These are phyloP conservation scores for Dendrocincla tyrannina DNA, from an alignment of 2,797 vertebrate genomes.

Conservation along the genomic window DNA sequence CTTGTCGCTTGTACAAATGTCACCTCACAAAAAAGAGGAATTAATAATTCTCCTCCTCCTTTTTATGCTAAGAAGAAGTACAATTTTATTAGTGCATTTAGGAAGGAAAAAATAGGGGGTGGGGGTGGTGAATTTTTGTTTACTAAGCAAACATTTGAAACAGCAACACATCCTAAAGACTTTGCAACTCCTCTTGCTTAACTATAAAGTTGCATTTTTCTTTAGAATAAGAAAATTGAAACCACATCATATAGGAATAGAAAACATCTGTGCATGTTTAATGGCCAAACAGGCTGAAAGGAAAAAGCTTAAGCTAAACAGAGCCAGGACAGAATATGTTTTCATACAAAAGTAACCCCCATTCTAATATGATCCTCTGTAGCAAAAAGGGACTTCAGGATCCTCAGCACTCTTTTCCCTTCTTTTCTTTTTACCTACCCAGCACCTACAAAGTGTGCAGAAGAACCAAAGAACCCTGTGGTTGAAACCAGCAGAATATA, in stretches of 20 bases:
- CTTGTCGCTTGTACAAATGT: conserved; percentile 5
- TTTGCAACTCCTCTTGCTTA: conserved; percentile 57
- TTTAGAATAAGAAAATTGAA: conserved; percentile 65
- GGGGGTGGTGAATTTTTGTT: conserved; percentile 20
- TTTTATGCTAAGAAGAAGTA: not conserved
- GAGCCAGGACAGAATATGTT: conserved; percentile 24
- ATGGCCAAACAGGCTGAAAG: conserved; percentile 42
- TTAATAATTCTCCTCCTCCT: not conserved
- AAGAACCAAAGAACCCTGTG: not conserved
- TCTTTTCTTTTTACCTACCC: not conserved
- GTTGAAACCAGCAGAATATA: not conserved
- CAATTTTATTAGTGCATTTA: not conserved
- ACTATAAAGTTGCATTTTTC: conserved; percentile 52
- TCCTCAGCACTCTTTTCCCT: not conserved
- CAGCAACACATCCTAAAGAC: conserved; percentile 50
- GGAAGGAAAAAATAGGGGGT: not conserved
- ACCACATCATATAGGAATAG: conserved; percentile 63
- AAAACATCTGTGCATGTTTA: conserved; percentile 72
- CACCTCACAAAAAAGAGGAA: not conserved
- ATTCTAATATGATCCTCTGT: not conserved
- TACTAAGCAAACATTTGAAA: conserved; percentile 62
- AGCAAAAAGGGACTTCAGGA: not conserved
- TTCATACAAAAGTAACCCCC: conserved; percentile 42
- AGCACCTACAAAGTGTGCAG: conserved; percentile 12
- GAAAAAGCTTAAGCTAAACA: not conserved